Conservation (phyloP, 2,888 invertebrate species). For the Mesorhabditis belari region DNA sequence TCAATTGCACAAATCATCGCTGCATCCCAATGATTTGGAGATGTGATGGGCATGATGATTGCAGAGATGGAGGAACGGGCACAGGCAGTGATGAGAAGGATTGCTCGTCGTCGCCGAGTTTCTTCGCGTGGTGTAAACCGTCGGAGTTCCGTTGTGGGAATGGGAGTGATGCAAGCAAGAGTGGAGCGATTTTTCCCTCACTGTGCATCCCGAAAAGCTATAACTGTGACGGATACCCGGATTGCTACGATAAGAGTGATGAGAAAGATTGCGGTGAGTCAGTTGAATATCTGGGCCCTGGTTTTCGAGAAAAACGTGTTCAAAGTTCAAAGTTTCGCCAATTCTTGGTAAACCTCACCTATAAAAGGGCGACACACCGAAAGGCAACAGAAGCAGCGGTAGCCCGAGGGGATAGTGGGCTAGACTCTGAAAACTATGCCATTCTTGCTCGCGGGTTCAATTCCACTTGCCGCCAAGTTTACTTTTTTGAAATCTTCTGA, state of each 20-base stretch:
- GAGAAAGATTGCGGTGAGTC: constrained; percentile 61
- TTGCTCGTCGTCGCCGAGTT: constrained; percentile 10
- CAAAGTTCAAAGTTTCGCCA: neutral
- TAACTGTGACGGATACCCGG: constrained; percentile 61
- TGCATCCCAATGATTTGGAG: constrained; percentile 68
- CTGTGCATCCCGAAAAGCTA: constrained; percentile 12
- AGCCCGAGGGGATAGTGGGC: too few species aligned
- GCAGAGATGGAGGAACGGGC: constrained; percentile 66
- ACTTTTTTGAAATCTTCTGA: too few species aligned
- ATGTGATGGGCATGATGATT: constrained; percentile 70
- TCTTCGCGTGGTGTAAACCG: neutral
- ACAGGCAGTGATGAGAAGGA: constrained; percentile 46
- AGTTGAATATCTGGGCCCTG: too few species aligned
- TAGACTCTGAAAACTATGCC: too few species aligned
- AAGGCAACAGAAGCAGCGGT: too few species aligned
- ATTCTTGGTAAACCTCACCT: too few species aligned
- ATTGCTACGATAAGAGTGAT: constrained; percentile 63
- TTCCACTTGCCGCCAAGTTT: too few species aligned
- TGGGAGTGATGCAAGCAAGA: constrained; percentile 5
- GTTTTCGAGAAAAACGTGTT: too few species aligned
- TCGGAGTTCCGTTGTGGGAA: constrained; percentile 64
- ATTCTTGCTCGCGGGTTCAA: too few species aligned
- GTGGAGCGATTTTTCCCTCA: constrained; percentile 12
- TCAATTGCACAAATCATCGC: constrained; percentile 22
- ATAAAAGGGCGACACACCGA: too few species aligned